Evolutionary conservation across 2,888 invertebrate species (phyloP).

Genomic region (Gryllus longicercus): DNA sequence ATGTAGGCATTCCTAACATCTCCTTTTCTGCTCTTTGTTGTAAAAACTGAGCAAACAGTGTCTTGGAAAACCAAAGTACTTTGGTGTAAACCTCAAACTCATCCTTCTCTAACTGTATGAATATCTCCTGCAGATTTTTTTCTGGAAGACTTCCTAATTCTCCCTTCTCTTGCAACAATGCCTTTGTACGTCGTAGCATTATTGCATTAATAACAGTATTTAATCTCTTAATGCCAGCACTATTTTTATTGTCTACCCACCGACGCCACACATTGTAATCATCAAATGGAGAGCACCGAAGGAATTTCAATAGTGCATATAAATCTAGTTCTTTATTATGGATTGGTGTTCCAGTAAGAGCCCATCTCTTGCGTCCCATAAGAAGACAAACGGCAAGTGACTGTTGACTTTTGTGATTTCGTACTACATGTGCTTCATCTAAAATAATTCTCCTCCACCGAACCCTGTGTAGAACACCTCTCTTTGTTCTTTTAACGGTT

Average conservation of each 20-base stretch:
- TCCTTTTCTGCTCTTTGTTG: slow-evolving; percentile 70
- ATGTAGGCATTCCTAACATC: neutral
- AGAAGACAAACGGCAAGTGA: slow-evolving; percentile 68
- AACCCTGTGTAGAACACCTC: slow-evolving; percentile 62
- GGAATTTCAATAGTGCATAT: slow-evolving; percentile 75
- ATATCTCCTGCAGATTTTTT: slow-evolving; percentile 54
- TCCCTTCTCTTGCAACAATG: slow-evolving; percentile 65
- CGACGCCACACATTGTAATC: slow-evolving; percentile 85
- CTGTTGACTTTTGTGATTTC: slow-evolving; percentile 79
- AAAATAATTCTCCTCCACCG: slow-evolving; percentile 83
- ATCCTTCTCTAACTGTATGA: slow-evolving; percentile 62
- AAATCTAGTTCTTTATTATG: slow-evolving; percentile 89
- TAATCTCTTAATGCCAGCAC: slow-evolving; percentile 70
- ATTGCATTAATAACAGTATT: slow-evolving; percentile 79
- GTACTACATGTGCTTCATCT: slow-evolving; percentile 90
- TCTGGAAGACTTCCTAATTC: slow-evolving; percentile 60
- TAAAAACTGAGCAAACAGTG: slow-evolving; percentile 72
- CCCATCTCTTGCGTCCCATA: slow-evolving; percentile 67
- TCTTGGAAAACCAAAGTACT: slow-evolving; percentile 54
- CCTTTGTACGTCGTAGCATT: slow-evolving; percentile 84
- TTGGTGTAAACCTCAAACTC: slow-evolving; percentile 78
- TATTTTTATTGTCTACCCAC: slow-evolving; percentile 82
- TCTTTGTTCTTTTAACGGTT: neutral
- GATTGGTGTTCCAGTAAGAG: slow-evolving; percentile 90
- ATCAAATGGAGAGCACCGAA: slow-evolving; percentile 84